Base-by-base conservation (phyloP, 2,888 invertebrate genomes). In the Caenorhabditis plicata region DNA sequence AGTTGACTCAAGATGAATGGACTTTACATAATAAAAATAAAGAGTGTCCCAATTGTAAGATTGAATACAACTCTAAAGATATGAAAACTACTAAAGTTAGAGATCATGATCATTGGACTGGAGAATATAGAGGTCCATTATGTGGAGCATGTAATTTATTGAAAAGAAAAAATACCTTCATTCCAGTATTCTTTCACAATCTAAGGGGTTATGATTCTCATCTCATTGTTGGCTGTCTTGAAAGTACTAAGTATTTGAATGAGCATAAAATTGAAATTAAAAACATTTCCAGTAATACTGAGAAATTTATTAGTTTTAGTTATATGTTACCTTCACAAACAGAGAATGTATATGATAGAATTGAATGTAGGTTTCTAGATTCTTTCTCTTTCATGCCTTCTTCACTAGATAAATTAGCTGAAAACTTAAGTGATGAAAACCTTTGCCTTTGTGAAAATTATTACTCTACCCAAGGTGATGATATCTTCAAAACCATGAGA, bases 291-390 rank as follows among this genome's bases (percentile, higher is more conserved):
- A 53, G 51, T 32, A 67, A 67, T 27, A 53, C 47, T 26, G 67
- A 67, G 51, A 67, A 67, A 26, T 67, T 58, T 27, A 65, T 67
- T 22, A 57, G 61, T 39, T 66, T 67, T 40, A 67, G 64, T 57
- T 67, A 66, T 44, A 32, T 40, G 11, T 23, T 40, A 42, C 43
- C 5, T 36, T 26, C 5, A 29, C 23, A 45, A 22, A 39, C 15
- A 35, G 32, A 42, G 19, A 39, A 26, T 27, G 5, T 45, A 13
- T 36, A 40, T 9, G 25, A 33, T 17, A 41, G n/a, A 38, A 36
- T 11, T 42, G 63, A 65, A 57, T 36, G 53, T 26, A 65, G 65
- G 50, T 75, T 73, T 61, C 29, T 74, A 29, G 73, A 75, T 64
- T 62, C 67, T 2, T 63, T 62, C 19, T 19, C 40, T 35, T 64